Conservation (phyloP, 2,888 invertebrate species). For the Papilio demoleus region DNA sequence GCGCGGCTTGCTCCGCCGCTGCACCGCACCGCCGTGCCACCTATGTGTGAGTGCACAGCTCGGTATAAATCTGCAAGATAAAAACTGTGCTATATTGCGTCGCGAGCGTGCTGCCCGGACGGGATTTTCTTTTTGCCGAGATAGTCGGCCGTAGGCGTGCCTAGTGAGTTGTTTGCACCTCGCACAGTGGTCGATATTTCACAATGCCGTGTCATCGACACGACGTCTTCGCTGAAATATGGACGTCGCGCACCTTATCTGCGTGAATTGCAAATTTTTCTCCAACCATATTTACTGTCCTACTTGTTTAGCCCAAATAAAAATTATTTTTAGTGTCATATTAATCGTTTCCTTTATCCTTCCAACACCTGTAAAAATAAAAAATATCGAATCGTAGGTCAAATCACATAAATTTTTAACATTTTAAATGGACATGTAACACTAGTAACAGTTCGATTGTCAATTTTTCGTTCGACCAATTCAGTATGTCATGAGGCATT, state of each 20-base stretch:
- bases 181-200: constrained; percentile 80
- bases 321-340: neutral
- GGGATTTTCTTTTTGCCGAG: constrained; percentile 68
- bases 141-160: constrained; percentile 78
- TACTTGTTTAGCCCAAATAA: constrained; percentile 15
- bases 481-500: constrained; percentile 69
- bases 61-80: constrained; percentile 81
- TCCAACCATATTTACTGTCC: constrained; percentile 37
- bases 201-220: constrained; percentile 70
- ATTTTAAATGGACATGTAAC: constrained; percentile 25
- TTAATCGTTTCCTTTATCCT: neutral
- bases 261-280: constrained; percentile 52
- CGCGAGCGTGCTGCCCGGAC: constrained; percentile 60
- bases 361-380: neutral
- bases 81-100: constrained; percentile 79
- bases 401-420: neutral
- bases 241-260: constrained; percentile 51
- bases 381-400: neutral
- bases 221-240: constrained; percentile 58
- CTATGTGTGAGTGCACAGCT: constrained; percentile 44
- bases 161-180: constrained; percentile 81
- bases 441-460: constrained; percentile 36
- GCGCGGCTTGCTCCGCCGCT: no score
- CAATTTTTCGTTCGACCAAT: constrained; percentile 54
- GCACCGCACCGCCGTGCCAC: constrained; percentile 44